A percentile compares a stretch with the other conserved stretches of the same genome.
Evolutionary conservation across 2,113 vertebrate genomes (phyloP).

Genomic region (Petromus typicus): DNA sequence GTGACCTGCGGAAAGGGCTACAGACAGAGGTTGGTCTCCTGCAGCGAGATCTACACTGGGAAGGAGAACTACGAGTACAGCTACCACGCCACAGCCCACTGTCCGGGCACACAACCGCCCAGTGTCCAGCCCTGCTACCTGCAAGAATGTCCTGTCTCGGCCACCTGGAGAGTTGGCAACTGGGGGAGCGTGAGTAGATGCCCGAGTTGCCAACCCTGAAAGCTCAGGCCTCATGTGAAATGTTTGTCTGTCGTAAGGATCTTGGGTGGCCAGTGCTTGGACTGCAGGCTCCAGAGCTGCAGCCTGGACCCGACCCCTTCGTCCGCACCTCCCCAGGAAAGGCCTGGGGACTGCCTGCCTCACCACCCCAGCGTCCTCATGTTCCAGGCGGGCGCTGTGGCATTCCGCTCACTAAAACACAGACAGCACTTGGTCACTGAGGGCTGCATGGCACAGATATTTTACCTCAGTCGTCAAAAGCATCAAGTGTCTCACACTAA

Average conservation of each 20-base stretch:
- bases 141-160: constrained; percentile 87
- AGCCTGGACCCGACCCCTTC: neutral
- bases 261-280: neutral
- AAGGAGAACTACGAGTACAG: constrained; percentile 96
- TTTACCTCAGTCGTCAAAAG: neutral
- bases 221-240: neutral
- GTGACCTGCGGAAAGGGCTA: constrained; percentile 96
- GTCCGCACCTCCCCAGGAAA: neutral
- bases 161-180: constrained; percentile 94
- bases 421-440: neutral
- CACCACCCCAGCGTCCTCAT: neutral
- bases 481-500: neutral
- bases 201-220: accelerated
- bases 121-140: constrained; percentile 92
- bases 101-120: constrained; percentile 93
- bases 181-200: constrained; percentile 93
- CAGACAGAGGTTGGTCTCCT: constrained; percentile 95
- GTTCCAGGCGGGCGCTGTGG: neutral
- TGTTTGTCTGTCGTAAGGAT: neutral
- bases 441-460: neutral
- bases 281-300: neutral
- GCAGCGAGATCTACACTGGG: constrained; percentile 95
- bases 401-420: neutral
- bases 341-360: neutral
- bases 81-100: constrained; percentile 93